These are phyloP conservation scores for Isoperla grammatica DNA, from an alignment of 2,888 invertebrate genomes.

Conservation along the genomic window DNA sequence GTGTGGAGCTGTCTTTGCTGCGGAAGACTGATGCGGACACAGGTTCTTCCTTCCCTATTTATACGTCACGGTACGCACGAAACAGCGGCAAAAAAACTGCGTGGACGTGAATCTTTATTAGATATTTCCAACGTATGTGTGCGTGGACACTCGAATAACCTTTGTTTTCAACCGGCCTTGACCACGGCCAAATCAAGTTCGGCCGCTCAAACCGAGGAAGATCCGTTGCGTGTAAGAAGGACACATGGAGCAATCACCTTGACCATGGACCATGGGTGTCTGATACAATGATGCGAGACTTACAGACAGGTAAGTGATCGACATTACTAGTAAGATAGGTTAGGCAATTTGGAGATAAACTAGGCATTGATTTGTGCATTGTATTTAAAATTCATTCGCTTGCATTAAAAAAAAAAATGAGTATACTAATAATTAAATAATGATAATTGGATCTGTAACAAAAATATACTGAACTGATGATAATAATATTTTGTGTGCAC, in stretches of 20 bases:
- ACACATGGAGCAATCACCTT: neutral
- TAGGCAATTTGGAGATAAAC: neutral
- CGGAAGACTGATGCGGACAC: conserved; percentile 13
- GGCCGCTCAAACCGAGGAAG: neutral
- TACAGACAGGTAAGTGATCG: neutral
- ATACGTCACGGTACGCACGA: conserved; percentile 4
- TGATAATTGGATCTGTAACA: too few relatives aligned
- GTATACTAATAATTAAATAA: too few relatives aligned
- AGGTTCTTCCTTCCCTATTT: neutral
- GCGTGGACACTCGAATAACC: neutral
- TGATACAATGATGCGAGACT: too few relatives aligned
- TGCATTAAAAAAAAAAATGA: too few relatives aligned
- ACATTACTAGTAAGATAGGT: neutral
- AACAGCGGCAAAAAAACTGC: neutral
- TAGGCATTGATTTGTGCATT: too few relatives aligned
- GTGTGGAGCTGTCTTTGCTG: conserved; percentile 18
- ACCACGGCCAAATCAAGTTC: conserved; percentile 5
- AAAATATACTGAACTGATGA: too few relatives aligned
- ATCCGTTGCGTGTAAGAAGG: neutral
- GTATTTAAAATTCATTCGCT: too few relatives aligned
- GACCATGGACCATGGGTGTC: too few relatives aligned
- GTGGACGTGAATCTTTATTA: neutral
- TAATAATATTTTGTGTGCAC: too few relatives aligned
- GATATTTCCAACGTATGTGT: too few relatives aligned
- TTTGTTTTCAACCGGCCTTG: conserved; percentile 13